Evolutionary conservation across 2,113 vertebrate species (phyloP).

Genomic region (Meleagris gallopavo): DNA sequence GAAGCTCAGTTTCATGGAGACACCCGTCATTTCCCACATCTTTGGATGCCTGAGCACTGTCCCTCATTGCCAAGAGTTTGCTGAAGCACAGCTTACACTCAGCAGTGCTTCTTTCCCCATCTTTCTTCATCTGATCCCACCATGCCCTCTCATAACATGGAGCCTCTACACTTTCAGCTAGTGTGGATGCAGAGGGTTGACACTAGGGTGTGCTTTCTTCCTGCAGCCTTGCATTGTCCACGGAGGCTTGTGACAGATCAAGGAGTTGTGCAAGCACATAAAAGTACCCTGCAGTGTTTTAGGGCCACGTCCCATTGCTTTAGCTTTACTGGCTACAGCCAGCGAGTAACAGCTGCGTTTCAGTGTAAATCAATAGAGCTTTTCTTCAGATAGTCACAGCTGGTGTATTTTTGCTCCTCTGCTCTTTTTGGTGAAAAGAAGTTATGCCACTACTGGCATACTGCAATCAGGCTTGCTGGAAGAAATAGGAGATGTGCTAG

Average conservation of each 20-base stretch:
- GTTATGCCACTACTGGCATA: not conserved
- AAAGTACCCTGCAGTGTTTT: not conserved
- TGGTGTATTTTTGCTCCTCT: not conserved
- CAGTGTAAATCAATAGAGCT: constrained; percentile 7
- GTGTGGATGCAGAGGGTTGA: not conserved
- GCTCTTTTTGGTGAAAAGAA: not conserved
- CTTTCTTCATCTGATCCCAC: rapidly evolving
- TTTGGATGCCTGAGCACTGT: rapidly evolving
- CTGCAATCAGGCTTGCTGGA: not conserved
- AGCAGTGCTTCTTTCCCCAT: rapidly evolving
- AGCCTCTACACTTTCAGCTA: not conserved
- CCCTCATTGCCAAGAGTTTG: not conserved
- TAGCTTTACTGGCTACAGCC: not conserved
- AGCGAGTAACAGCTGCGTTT: not conserved
- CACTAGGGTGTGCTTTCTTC: not conserved
- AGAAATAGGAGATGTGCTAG: not conserved
- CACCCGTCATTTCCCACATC: not conserved
- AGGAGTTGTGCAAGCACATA: not conserved
- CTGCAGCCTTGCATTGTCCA: not conserved
- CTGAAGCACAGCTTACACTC: not conserved
- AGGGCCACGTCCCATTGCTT: not conserved
- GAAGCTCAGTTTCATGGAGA: not conserved
- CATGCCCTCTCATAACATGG: not conserved
- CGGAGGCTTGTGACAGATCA: not conserved
- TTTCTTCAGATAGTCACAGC: not conserved